These are phyloP conservation scores for Spea bombifrons DNA, from an alignment of 2,113 vertebrate genomes.

Conservation along the genomic window DNA sequence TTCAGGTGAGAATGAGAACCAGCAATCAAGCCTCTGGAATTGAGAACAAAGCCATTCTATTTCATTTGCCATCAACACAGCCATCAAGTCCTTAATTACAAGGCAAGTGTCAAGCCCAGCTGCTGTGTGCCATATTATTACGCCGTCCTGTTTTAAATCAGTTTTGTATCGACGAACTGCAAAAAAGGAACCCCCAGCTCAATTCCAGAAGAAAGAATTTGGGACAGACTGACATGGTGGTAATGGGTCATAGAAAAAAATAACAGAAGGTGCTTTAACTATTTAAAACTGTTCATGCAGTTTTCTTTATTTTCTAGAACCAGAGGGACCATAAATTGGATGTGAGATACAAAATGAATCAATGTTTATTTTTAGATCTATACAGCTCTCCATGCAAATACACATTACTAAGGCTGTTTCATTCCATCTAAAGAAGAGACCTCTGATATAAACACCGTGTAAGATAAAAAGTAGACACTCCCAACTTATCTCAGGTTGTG, in stretches of 20 bases:
- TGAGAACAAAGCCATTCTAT: slow-evolving; percentile 83
- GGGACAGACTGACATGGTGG: slow-evolving; percentile 53
- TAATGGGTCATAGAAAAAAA: slow-evolving; percentile 48
- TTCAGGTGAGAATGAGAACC: slow-evolving; percentile 80
- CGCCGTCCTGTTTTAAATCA: slow-evolving; percentile 72
- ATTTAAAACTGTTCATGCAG: no score
- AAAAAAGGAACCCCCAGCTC: slow-evolving; percentile 59
- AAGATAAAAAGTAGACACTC: no score
- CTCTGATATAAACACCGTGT: no score
- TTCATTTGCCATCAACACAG: slow-evolving; percentile 77
- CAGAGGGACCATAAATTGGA: no score
- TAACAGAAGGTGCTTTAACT: no score
- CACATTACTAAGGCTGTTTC: no score
- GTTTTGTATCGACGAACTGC: slow-evolving; percentile 58
- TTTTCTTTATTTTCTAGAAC: no score
- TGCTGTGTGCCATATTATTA: slow-evolving; percentile 79
- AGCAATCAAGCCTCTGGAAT: slow-evolving; percentile 77
- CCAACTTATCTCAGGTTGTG: no score
- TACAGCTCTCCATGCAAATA: no score
- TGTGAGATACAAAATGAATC: no score
- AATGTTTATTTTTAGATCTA: no score
- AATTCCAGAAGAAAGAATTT: slow-evolving; percentile 57
- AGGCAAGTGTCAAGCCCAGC: slow-evolving; percentile 73
- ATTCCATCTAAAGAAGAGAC: no score
- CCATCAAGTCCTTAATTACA: slow-evolving; percentile 83